phyloP scores from a whole-genome alignment of 2,888 invertebrate genomes.

The Drosophila vallismaia region DNA sequence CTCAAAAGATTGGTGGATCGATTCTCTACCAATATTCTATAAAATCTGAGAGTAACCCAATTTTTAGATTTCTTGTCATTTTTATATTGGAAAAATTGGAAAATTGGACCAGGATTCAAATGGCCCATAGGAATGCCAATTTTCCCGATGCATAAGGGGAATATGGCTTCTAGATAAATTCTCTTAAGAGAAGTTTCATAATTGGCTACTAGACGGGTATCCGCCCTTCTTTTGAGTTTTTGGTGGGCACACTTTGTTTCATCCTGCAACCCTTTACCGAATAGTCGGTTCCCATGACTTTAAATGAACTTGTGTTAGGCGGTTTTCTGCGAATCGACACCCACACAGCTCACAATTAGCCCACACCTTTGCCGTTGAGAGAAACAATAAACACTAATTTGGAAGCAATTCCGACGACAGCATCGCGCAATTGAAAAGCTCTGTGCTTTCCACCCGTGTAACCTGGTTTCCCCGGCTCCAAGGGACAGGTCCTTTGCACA shows the following conservation, averaged over 20 bases:
- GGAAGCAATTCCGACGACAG: constrained; percentile 56
- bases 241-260: background rate
- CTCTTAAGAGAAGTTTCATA: too few species aligned
- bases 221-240: background rate
- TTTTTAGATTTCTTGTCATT: too few species aligned
- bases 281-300: constrained; percentile 1
- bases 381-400: constrained; percentile 74
- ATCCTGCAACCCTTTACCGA: background rate
- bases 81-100: too few species aligned
- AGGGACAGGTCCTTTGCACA: constrained; percentile 39
- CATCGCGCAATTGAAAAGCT: constrained; percentile 41
- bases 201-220: too few species aligned
- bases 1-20: too few species aligned
- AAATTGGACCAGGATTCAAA: too few species aligned
- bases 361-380: constrained; percentile 43
- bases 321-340: constrained; percentile 5
- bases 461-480: constrained; percentile 45
- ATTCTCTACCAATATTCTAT: too few species aligned
- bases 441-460: constrained; percentile 23
- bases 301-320: background rate
- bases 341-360: constrained; percentile 29
- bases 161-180: too few species aligned
- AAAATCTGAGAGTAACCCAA: too few species aligned
- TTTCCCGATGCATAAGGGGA: too few species aligned
- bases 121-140: too few species aligned